Evolutionary conservation across 1,140 invertebrate species (phyloP), one percentile per base, ranked within the genome.

Genomic region (Pygmarrhopalites habei): DNA sequence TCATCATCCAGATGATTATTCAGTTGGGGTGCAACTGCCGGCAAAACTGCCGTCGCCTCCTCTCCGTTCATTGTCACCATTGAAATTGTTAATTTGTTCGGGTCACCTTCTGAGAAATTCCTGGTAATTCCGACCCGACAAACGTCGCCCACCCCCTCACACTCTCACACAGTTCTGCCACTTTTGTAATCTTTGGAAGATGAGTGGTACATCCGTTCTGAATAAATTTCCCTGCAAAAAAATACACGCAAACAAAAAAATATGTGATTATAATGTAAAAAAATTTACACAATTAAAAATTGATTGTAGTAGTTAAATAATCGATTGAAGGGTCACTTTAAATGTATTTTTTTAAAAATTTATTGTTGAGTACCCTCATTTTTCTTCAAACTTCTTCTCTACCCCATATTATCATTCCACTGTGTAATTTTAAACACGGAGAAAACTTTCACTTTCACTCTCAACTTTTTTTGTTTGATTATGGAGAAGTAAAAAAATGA

Each of bases 61-160:
- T 66, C 65, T 17, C 68, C 64, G 43, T 66, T 70, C 68, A 67
- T 70, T 28, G 68, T 70, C 61, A 67, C 65, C 68, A 67, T 70
- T 65, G 53, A 62, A 43, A 41, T 30, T 2, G 26, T 23, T 49
- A 28, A 26, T 29, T 49, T 25, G 28, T 41, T 1, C 39, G 55
- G 29, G 51, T 57, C 52, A n/a, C 15, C 23, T 49, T 15, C 46
- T 10, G 46, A n/a, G 10, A n/a, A 23, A 15, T 10, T 49, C 19
- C 19, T 49, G 5, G 21, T 21, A 7, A 23, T 49, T 49, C 23
- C 23, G 10, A 19, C 23, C 52, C 52, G 10, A 14, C 7, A 25
- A 14, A 10, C 43, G 46, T 14, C 25, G 4, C 25, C 10, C n/a
- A 14, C 15, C 23, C 30, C 25, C 60, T n/a, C 39, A 29, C 41